Evolutionary conservation across 92 coral and sea anemone genomes (phyloP), one percentile per base, ranked within the genome.

Genomic region (Desmophyllum pertusum): DNA sequence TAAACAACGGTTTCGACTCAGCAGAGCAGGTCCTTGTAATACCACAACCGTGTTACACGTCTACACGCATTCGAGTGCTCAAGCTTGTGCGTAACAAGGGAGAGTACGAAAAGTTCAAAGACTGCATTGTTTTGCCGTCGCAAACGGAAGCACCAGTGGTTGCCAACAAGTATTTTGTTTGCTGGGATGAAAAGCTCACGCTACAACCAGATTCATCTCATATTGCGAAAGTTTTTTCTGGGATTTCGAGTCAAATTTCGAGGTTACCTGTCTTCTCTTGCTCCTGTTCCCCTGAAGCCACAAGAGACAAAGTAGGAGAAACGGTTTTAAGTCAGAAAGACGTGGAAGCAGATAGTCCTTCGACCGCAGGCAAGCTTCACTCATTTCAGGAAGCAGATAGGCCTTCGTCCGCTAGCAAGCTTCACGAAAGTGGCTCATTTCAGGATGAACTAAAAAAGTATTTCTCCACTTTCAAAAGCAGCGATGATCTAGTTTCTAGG

Each of bases 31-130:
- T 91, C 11, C 86, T 91, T 27, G 91, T 88, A 14, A 83, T 89
- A 40, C 88, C 80, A 30, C 79, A 83, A 39, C 94, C 94, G 0
- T 87, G 94, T 45, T 91, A 87, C 45, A 74, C 83, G 38, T 74
- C 89, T 10, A 53, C 87, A 23, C 87, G 84, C 65, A 78, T 88
- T 55, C 85, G 74, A 27, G 67, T 35, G 43, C 61, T 86, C 42
- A 62, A 57, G 14, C 85, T 85, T 52, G 46, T 73, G 27, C 75
- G 71, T 27, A 87, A 87, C 25, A 89, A 33, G 11, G 67, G 66
- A 14, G 57, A 41, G 10, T 87, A 89, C 73, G 86, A 88, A 8
- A 88, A 91, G 64, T 77, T 91, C 6, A 78, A 78, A 53, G 94
- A 91, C 67, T 91, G 94, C 37, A 25, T 72, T 17, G 87, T 88